Percentiles rank a stretch among this genome's conserved stretches.
These are phyloP conservation scores for Macrochelys suwanniensis DNA, from an alignment of 2,797 vertebrate species.

Conservation along the genomic window DNA sequence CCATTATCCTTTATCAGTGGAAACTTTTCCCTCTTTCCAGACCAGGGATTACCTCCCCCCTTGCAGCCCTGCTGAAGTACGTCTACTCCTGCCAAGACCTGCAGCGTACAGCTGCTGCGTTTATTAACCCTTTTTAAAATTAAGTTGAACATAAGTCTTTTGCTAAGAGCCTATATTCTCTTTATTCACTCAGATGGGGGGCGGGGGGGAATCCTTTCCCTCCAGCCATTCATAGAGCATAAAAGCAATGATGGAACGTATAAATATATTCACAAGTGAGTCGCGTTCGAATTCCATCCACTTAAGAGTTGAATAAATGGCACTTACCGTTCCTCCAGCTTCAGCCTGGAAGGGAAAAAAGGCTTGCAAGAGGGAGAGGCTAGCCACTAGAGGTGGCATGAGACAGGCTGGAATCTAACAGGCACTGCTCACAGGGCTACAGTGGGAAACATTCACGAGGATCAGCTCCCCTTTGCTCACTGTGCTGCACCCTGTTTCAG, in stretches of 20 bases:
- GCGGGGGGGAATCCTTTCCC: neutral
- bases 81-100: neutral
- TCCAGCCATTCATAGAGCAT: neutral
- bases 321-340: neutral
- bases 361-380: neutral
- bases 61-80: neutral
- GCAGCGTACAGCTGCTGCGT: neutral
- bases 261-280: conserved; percentile 42
- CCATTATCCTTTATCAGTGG: neutral
- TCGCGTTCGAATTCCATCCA: conserved; percentile 11
- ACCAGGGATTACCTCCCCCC: neutral
- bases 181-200: neutral
- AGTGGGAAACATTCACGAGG: neutral
- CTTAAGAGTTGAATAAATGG: neutral
- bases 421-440: neutral
- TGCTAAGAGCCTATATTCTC: neutral
- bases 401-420: neutral
- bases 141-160: neutral
- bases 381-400: neutral
- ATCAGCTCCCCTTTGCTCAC: neutral
- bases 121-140: neutral
- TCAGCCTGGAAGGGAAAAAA: neutral
- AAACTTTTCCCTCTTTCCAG: neutral
- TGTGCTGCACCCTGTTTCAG: neutral
- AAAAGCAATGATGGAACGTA: neutral